A percentile compares a stretch with the other conserved stretches of the same genome.
These are phyloP conservation scores for Malaclemys terrapin DNA, from an alignment of 2,113 vertebrate genomes.

Conservation along the genomic window DNA sequence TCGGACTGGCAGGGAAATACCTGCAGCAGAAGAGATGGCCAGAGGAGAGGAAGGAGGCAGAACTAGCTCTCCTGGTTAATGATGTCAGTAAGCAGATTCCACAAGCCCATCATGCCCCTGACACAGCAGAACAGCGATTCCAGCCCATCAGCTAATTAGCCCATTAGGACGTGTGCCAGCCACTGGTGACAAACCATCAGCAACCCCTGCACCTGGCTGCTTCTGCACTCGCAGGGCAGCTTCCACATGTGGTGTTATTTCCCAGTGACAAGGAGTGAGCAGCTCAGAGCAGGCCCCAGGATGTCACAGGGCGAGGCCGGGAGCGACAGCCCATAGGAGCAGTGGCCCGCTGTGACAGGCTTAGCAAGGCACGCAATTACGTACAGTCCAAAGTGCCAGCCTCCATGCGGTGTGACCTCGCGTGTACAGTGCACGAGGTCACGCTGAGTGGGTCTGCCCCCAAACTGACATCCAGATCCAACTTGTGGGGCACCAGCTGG, in stretches of 20 bases:
- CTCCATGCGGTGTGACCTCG: no score
- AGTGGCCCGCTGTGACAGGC: no score
- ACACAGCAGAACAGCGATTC: constrained; percentile 8
- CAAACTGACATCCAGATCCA: no score
- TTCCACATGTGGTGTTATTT: not conserved
- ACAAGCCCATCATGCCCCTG: not conserved
- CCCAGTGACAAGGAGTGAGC: not conserved
- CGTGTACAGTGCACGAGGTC: no score
- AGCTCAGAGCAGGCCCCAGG: no score
- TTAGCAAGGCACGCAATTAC: no score
- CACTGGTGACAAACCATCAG: constrained; percentile 15
- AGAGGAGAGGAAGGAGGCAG: rapidly evolving
- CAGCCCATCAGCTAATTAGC: constrained; percentile 50
- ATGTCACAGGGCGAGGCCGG: no score
- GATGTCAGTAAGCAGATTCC: rapidly evolving
- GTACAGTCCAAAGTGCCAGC: no score
- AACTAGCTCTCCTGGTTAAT: rapidly evolving
- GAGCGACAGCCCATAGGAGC: no score
- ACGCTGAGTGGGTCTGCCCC: no score
- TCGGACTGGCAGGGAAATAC: not conserved
- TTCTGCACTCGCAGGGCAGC: not conserved
- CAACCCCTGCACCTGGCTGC: not conserved
- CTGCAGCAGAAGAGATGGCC: not conserved
- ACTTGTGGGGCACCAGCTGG: no score
- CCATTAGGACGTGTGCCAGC: constrained; percentile 33